These are phyloP conservation scores for Actenoides hombroni DNA, from an alignment of 2,113 vertebrate species.

Conservation along the genomic window DNA sequence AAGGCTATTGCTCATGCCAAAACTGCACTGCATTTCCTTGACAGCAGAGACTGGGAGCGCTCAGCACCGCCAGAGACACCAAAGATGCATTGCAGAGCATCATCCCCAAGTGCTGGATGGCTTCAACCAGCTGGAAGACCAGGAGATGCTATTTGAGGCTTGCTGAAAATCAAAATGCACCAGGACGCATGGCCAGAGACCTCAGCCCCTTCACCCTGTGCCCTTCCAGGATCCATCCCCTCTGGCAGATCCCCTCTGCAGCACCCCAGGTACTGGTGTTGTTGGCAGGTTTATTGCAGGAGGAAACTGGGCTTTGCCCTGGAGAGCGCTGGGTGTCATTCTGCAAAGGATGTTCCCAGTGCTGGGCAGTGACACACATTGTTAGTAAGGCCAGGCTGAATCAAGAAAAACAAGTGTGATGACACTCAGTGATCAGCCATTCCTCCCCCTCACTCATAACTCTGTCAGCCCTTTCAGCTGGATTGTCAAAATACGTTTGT, in stretches of 20 bases:
- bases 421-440: constrained; percentile 37
- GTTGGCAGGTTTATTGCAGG: constrained; percentile 31
- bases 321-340: neutral
- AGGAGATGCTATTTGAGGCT: accelerated
- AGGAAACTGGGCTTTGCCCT: neutral
- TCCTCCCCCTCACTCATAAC: constrained; percentile 63
- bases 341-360: constrained; percentile 48
- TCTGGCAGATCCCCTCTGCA: neutral
- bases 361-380: constrained; percentile 67
- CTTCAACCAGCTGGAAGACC: neutral
- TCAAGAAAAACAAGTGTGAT: constrained; percentile 60
- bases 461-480: constrained; percentile 67
- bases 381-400: constrained; percentile 53
- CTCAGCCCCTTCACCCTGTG: accelerated
- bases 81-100: neutral
- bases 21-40: accelerated
- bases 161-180: accelerated
- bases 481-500: constrained; percentile 72
- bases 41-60: neutral
- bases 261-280: neutral
- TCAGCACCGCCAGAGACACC: neutral
- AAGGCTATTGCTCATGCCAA: neutral
- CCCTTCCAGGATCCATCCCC: neutral
- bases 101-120: neutral
- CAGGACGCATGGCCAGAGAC: neutral